phyloP scores from a whole-genome alignment of 1,140 invertebrate genomes.

The Drosophila pachea region DNA sequence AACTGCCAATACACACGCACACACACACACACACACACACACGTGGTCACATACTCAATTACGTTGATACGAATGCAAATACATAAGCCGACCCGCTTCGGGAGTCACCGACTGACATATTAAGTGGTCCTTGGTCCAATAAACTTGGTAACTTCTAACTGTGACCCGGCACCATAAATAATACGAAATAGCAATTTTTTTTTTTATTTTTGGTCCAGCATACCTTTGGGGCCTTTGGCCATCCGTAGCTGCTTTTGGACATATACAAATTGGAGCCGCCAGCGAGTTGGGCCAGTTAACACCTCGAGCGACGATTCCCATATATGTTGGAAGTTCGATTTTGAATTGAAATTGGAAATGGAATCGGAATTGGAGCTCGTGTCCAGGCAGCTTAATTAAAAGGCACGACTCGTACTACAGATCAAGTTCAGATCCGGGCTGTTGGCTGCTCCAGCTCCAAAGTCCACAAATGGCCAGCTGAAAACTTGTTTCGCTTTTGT shows the following conservation, averaged over 20 bases:
- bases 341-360: constrained; percentile 8
- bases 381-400: constrained; percentile 64
- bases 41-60: background rate
- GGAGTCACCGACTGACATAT: constrained; percentile 56
- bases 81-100: constrained; percentile 2
- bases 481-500: constrained; percentile 52
- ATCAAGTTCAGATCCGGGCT: constrained; percentile 29
- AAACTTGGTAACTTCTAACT: constrained; percentile 35
- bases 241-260: constrained; percentile 24
- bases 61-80: background rate
- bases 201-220: constrained; percentile 14
- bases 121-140: constrained; percentile 48
- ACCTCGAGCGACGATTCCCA: constrained; percentile 31
- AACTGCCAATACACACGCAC: constrained; percentile 23
- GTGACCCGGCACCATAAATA: constrained; percentile 40
- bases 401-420: constrained; percentile 28
- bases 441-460: constrained; percentile 25
- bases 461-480: constrained; percentile 54
- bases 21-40: constrained; percentile 25
- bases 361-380: constrained; percentile 2
- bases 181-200: constrained; percentile 28
- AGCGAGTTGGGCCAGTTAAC: constrained; percentile 42
- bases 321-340: constrained; percentile 10
- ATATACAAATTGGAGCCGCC: constrained; percentile 42
- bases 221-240: constrained; percentile 8